Percentiles rank a stretch among this genome's conserved stretches.
phyloP scores from a whole-genome alignment of 1,140 invertebrate genomes.

The Pararge aegeria region DNA sequence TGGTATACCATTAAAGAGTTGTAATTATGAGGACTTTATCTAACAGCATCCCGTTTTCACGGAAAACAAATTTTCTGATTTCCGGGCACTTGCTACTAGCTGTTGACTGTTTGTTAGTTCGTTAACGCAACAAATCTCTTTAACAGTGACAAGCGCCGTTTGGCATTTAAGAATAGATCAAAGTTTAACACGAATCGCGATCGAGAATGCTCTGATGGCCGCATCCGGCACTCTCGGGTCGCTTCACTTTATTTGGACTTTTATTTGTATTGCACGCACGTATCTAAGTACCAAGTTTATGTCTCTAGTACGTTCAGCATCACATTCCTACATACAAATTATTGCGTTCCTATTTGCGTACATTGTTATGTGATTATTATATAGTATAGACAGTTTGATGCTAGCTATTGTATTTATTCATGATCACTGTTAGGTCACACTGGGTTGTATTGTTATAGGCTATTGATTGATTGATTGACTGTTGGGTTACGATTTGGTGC shows the following conservation, averaged over 20 bases:
- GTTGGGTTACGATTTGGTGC: no score
- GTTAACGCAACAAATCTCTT: conserved; percentile 42
- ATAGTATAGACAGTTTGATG: no score
- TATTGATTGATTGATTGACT: no score
- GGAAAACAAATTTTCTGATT: background rate
- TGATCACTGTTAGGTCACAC: no score
- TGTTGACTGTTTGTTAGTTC: conserved; percentile 4
- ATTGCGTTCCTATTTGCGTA: no score
- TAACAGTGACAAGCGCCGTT: conserved; percentile 51
- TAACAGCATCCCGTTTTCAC: no score
- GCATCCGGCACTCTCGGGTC: conserved; percentile 43
- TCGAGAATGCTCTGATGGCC: conserved; percentile 25
- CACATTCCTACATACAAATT: background rate
- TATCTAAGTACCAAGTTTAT: background rate
- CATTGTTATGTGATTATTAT: no score
- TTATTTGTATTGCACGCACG: conserved; percentile 5
- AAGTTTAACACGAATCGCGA: conserved; percentile 44
- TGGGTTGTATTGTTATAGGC: no score
- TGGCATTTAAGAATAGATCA: conserved; percentile 61
- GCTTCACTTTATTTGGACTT: conserved; percentile 6
- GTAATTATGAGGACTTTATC: no score
- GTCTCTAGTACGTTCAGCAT: background rate
- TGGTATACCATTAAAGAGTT: no score
- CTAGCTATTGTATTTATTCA: no score
- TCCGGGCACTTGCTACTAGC: background rate